Evolutionary conservation across 2,113 vertebrate genomes (phyloP).

Genomic region (Brachypteracias leptosomus): DNA sequence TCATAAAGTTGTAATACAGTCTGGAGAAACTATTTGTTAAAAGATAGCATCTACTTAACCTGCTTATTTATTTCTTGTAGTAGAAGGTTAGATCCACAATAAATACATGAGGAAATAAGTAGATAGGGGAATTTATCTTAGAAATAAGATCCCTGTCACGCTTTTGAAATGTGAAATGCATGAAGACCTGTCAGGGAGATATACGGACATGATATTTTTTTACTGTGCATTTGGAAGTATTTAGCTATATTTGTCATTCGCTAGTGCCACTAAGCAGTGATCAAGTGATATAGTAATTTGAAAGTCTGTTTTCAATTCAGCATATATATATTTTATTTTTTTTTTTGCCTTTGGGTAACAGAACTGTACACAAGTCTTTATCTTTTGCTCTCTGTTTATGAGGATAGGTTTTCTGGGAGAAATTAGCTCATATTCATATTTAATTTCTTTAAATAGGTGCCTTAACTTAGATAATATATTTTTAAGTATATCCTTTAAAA

Average conservation of each 20-base stretch:
- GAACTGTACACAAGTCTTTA: background rate
- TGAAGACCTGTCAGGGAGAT: constrained; percentile 81
- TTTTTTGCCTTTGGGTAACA: background rate
- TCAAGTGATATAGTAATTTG: constrained; percentile 73
- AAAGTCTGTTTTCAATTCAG: constrained; percentile 60
- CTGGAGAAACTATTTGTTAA: constrained; percentile 86
- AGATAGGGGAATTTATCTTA: constrained; percentile 88
- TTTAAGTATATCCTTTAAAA: background rate
- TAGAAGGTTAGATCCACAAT: constrained; percentile 86
- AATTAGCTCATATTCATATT: too few relatives aligned
- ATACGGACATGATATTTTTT: constrained; percentile 87
- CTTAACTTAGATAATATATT: background rate
- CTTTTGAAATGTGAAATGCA: constrained; percentile 83
- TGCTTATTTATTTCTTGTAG: constrained; percentile 93
- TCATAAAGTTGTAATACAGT: constrained; percentile 83
- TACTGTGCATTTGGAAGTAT: constrained; percentile 83
- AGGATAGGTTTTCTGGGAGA: background rate
- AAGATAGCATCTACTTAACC: constrained; percentile 95
- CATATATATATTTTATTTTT: background rate
- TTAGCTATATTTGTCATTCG: constrained; percentile 84
- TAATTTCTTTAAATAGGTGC: background rate
- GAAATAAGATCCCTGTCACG: constrained; percentile 86
- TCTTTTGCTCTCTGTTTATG: background rate
- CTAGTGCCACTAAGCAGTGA: constrained; percentile 70
- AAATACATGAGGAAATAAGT: constrained; percentile 87